Evolutionary conservation across 2,113 vertebrate genomes (phyloP).

Genomic region (Cephalopterus ornatus): DNA sequence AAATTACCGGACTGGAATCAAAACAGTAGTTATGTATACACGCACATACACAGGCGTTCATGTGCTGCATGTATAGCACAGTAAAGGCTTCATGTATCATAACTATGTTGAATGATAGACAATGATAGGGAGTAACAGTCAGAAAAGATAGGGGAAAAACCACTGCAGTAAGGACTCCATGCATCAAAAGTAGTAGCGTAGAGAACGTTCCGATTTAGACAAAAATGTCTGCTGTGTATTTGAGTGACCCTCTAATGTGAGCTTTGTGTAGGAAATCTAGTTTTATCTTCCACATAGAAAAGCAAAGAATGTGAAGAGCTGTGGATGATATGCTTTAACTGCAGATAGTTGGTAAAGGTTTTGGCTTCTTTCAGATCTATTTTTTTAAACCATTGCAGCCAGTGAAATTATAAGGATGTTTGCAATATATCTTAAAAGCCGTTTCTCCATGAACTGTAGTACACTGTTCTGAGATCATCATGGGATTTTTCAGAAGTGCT

Average conservation of each 20-base stretch:
- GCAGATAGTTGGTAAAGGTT: neutral
- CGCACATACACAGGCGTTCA: fast-evolving
- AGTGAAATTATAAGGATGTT: neutral
- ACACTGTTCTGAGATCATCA: neutral
- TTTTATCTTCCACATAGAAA: neutral
- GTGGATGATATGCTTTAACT: neutral
- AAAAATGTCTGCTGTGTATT: neutral
- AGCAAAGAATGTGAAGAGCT: neutral
- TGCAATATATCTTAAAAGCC: neutral
- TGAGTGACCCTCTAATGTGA: neutral
- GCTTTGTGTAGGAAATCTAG: neutral
- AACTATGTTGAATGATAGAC: neutral
- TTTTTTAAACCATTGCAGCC: neutral
- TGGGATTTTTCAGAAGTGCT: neutral
- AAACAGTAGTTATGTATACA: neutral
- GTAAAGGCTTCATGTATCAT: neutral
- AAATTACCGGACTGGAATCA: neutral
- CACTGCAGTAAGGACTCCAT: neutral
- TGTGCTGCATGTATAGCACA: neutral
- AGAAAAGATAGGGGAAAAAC: neutral
- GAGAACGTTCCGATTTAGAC: neutral
- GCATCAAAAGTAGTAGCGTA: neutral
- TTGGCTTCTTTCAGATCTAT: neutral
- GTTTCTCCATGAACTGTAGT: neutral
- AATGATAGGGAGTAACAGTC: neutral